Base-by-base conservation (phyloP, 2,113 vertebrate genomes). In the Onychorhynchus coronatus region DNA sequence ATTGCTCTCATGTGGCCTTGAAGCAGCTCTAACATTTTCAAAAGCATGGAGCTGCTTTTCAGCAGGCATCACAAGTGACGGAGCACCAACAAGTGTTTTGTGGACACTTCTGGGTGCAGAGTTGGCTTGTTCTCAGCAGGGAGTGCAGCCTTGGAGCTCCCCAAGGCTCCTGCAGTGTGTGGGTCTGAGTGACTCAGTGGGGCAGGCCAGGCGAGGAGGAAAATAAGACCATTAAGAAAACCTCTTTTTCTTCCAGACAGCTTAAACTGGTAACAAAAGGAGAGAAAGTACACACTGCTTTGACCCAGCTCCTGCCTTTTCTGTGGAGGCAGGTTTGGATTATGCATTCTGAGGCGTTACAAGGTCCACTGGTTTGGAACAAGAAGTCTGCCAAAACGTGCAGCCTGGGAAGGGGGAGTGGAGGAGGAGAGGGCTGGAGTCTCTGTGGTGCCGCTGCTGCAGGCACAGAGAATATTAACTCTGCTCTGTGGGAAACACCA, bases 351-450 rank as follows among this genome's bases (percentile, higher is more conserved):
- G 1, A 89, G 5, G 18, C 50, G 89, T 90, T 93, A 72, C 95
- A 96, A 95, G 97, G 95, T 88, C 95, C 94, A 94, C 65, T 95
- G 96, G 93, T 31, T 95, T 86, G 96, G 95, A 97, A 97, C 96
- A 95, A 95, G 93, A 89, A 95, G 89, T 91, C 97, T 97, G 96
- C 93, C 94, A 91, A 88, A 88, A 66, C 1, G 13, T 47, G 6
- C 49, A 47, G 82, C 73, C 74, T 33, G 42, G 85, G 81, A n/a
- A 87, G 89, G 91, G 88, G 87, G 83, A 91, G 89, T 58, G 50
- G 91, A 42, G 46, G 35, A 66, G 85, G 87, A 79, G 74, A 62
- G 68, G 37, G 21, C 56, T 77, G 93, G 31, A 66, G 86, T 2
- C 2, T 7, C 61, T 82, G 56, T 3, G 17, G 42, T 41, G 83